Evolutionary conservation across 2,797 vertebrate genomes (phyloP), one percentile per base, ranked within the genome.

Genomic region (Cygnus olor): DNA sequence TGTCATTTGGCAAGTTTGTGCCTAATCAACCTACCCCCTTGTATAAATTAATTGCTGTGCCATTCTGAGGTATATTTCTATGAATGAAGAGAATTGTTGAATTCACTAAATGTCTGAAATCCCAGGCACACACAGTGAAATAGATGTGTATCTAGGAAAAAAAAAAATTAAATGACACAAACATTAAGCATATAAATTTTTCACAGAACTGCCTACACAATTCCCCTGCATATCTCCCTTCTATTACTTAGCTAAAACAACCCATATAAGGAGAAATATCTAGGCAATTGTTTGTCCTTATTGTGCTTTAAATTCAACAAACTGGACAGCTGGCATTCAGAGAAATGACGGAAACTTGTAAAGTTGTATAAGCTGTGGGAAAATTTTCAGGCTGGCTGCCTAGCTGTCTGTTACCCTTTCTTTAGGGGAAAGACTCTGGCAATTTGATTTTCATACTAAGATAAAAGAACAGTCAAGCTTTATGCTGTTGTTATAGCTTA

Each of bases 81-180:
- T 21, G 30, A 69, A 88, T 83, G 49, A 93, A 85, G 80, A 72
- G 81, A 93, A 89, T 10, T 73, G 14, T 5, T 77, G 8, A 65
- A 94, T 89, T 73, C 91, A 64, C 20, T 61, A 65, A 14, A 71
- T 89, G 49, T 63, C 49, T 64, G 42, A 85, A 96, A 85, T 32
- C 54, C 66, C 17, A 54, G 53, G 10, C 56, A 77, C 15, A 17
- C 44, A 30, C 83, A 85, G 15, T 68, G 24, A 90, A 82, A 80
- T 79, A 84, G 30, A 80, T 77, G 18, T n/a, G 38, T 56, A 92
- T 6, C 42, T 73, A 6, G 27, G 64, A 65, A 5, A 19, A 49
- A 66, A 22, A 49, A 24, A 38, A 38, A 38, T 36, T 16, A 17
- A 3, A 3, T 0, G 6, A 11, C 13, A 38, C 9, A 73, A 76